phyloP scores from a whole-genome alignment of 2,888 invertebrate species.

The Hecatera dysodea region DNA sequence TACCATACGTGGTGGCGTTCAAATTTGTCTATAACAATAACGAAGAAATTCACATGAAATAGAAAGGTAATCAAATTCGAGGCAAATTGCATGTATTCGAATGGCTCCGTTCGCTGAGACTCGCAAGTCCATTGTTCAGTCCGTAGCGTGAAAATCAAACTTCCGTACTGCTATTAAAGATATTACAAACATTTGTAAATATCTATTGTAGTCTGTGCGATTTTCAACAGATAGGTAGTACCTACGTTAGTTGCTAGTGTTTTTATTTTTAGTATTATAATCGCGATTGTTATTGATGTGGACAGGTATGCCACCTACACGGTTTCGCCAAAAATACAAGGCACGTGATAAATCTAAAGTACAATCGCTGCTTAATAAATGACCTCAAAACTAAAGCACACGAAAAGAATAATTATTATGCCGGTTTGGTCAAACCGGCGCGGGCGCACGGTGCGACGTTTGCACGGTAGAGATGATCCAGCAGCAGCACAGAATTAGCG shows the following conservation, averaged over 20 bases:
- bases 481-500: slow-evolving; percentile 67
- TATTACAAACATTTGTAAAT: slow-evolving; percentile 77
- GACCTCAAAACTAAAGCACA: slow-evolving; percentile 57
- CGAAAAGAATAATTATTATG: slow-evolving; percentile 55
- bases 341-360: slow-evolving; percentile 55
- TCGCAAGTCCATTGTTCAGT: slow-evolving; percentile 78
- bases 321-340: slow-evolving; percentile 54
- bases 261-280: slow-evolving; percentile 63
- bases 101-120: slow-evolving; percentile 69
- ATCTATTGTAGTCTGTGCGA: slow-evolving; percentile 74
- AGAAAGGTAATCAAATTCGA: slow-evolving; percentile 78
- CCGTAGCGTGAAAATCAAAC: slow-evolving; percentile 82
- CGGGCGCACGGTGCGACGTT: slow-evolving; percentile 49
- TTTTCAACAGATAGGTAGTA: slow-evolving; percentile 62
- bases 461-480: slow-evolving; percentile 67
- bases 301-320: slow-evolving; percentile 66
- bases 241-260: slow-evolving; percentile 52
- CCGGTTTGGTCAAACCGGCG: slow-evolving; percentile 61
- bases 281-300: slow-evolving; percentile 65
- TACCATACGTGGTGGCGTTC: slow-evolving; percentile 83
- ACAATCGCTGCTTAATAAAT: slow-evolving; percentile 57
- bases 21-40: slow-evolving; percentile 77
- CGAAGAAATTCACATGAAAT: slow-evolving; percentile 73
- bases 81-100: slow-evolving; percentile 73
- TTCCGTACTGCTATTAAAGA: slow-evolving; percentile 79